Evolutionary conservation across 1,140 invertebrate genomes (phyloP), one percentile per base, ranked within the genome.

Genomic region (Anastrepha obliqua): DNA sequence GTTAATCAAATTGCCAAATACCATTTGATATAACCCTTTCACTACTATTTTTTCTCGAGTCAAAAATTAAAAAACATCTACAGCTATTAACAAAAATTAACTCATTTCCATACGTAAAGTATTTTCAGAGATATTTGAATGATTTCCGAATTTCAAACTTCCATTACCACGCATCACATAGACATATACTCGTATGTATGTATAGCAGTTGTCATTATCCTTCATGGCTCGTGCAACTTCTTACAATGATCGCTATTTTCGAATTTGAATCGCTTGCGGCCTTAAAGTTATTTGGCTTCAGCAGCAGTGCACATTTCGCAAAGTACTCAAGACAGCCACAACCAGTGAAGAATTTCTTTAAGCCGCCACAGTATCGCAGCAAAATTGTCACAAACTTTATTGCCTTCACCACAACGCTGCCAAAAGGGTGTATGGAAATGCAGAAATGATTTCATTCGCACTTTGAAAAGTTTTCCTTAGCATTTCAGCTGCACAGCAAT

Each of bases 371-470:
- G n/a, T 4, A n/a, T 13, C 60, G 5, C 60, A 62, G n/a, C 13
- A n/a, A 62, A 62, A 62, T 62, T 62, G 60, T 62, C 60, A 62
- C 60, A 8, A 62, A 62, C 15, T 62, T 62, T 1, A 62, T 62
- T 62, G 60, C 4, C 2, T 62, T 62, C n/a, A 62, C 13, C 60
- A n/a, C n/a, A 62, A 8, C 13, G 0, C 15, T 9, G 7, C 15
- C 47, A n/a, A 51, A 51, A 55, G 8, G 29, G 8, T 15, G 20
- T 44, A 42, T 70, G 39, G 29, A 74, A 44, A 74, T 47, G 67
- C 67, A 74, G 13, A 74, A 81, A 81, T 81, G 47, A 81, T 81
- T 81, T 55, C 51, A 81, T 81, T 81, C 74, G 74, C 47, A 81
- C 74, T 58, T 55, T 42, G 44, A 29, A 81, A 81, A 81, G 47